Evolutionary conservation across 2,888 invertebrate species (phyloP).

Genomic region (Tineola bisselliella): DNA sequence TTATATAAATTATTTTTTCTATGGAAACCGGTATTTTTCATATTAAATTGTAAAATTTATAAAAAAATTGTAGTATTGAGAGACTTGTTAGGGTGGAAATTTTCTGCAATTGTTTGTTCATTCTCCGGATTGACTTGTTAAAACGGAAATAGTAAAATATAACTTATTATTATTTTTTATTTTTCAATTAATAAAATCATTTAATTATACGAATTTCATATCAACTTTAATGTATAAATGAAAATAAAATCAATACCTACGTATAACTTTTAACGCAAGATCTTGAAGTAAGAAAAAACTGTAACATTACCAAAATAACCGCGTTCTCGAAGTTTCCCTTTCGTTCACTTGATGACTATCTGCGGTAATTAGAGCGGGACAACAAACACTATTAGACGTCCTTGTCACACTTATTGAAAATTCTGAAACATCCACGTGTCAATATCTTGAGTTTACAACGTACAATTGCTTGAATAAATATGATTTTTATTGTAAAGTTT

Average conservation of each 20-base stretch:
- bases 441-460: slow-evolving; percentile 20
- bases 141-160: not conserved
- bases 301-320: slow-evolving; percentile 7
- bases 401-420: slow-evolving; percentile 34
- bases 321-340: slow-evolving; percentile 37
- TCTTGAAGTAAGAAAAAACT: not conserved
- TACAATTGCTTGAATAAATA: slow-evolving; percentile 32
- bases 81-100: too few species aligned
- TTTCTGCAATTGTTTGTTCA: not conserved
- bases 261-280: not conserved
- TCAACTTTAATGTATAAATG: not conserved
- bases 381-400: slow-evolving; percentile 29
- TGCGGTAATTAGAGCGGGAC: slow-evolving; percentile 41
- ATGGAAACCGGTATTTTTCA: too few species aligned
- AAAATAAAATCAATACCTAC: not conserved
- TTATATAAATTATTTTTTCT: too few species aligned
- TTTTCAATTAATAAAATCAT: too few species aligned
- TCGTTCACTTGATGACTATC: slow-evolving; percentile 50
- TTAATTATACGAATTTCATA: too few species aligned
- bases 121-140: not conserved
- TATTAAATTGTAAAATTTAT: too few species aligned
- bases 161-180: too few species aligned
- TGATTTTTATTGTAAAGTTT: slow-evolving; percentile 36
- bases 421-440: slow-evolving; percentile 47
- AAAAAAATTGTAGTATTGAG: too few species aligned